Evolutionary conservation across 2,888 invertebrate genomes (phyloP), one percentile per base, ranked within the genome.

Genomic region (Caenorhabditis sp.): DNA sequence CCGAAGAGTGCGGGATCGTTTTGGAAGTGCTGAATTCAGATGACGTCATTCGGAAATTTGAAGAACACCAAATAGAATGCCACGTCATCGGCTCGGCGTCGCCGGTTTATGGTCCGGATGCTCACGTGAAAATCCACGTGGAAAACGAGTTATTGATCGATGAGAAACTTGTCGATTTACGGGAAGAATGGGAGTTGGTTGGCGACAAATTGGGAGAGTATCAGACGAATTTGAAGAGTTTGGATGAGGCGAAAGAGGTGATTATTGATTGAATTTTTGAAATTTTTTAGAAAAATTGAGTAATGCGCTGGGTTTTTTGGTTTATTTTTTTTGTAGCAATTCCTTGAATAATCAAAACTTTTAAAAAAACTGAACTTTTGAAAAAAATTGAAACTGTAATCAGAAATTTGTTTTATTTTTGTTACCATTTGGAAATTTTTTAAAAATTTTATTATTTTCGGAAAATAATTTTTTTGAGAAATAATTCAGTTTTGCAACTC

Each of bases 111-210:
- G 89, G 90, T 13, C 69, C 83, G 22, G 82, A 91, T n/a, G 89
- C 89, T 0, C 83, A 93, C 92, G 92, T 95, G 2, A 90, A 90
- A 32, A 90, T 96, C n/a, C 93, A 93, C 55, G 94, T 95, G 0
- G 94, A 94, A 82, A 94, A 94, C 11, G 91, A 93, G 55, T 90
- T 93, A 67, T 94, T 95, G 9, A 90, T 96, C 1, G 93, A 94
- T 74, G 94, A 94, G 3, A 93, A 93, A 15, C 94, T 96, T 69
- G 93, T 94, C 35, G 93, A 94, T 0, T 93, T 97, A 50, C 95
- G 95, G 92, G 94, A 95, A 89, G 94, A 95, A 91, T 99, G 98
- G 98, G 98, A 98, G 92, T 96, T 96, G 92, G 98, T 97, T 0
- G 97, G 97, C 92, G 97, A 95, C 92, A 95, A 95, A 85, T 92